phyloP scores from a whole-genome alignment of 2,797 vertebrate genomes.

The Numenius phaeopus region DNA sequence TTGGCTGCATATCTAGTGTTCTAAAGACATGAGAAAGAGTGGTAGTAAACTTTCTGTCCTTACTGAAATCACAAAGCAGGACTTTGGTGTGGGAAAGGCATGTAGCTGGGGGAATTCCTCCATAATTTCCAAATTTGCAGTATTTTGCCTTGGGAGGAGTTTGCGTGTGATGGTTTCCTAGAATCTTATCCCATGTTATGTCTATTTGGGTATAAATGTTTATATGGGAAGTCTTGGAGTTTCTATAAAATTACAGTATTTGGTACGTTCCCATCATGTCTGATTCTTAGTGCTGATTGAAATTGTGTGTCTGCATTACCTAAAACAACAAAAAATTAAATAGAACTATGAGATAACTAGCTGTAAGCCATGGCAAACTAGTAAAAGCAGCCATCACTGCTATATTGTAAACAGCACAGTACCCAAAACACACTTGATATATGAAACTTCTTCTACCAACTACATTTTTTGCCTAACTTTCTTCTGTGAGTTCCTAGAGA shows the following conservation, averaged over 20 bases:
- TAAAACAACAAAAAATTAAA: background rate
- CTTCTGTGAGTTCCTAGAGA: background rate
- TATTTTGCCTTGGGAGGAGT: background rate
- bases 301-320: background rate
- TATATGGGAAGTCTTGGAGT: background rate
- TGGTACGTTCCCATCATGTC: background rate
- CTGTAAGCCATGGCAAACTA: background rate
- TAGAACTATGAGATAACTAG: fast-evolving
- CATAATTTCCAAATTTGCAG: background rate
- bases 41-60: background rate
- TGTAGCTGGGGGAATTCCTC: background rate
- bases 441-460: background rate
- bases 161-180: background rate
- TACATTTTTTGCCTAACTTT: background rate
- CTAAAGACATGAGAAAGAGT: background rate
- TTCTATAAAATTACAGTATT: background rate
- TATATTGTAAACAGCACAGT: background rate
- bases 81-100: background rate
- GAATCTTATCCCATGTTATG: background rate
- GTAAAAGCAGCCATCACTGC: background rate
- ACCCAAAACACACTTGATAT: background rate
- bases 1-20: background rate
- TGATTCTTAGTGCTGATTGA: background rate
- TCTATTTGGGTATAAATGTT: background rate
- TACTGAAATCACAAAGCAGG: background rate